Conservation (phyloP, 2,113 vertebrate genomes). For the Gallinago paraguaiae region DNA sequence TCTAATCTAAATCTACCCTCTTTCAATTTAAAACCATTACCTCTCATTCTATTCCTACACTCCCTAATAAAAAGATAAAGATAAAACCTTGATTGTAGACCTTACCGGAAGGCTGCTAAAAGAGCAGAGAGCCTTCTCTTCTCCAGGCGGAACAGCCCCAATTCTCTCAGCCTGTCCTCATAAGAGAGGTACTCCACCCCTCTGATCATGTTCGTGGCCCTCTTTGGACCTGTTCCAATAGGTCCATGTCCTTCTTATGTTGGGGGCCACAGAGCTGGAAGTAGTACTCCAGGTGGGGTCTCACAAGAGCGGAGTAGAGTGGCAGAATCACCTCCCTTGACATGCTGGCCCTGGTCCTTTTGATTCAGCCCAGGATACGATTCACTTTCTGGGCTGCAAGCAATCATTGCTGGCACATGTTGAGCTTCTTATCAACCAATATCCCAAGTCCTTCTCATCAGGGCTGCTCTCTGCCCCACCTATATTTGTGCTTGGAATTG, state of each 20-base stretch:
- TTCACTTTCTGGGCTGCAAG: background rate
- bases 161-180: background rate
- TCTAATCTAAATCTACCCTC: background rate
- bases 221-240: background rate
- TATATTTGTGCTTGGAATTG: background rate
- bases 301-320: background rate
- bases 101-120: background rate
- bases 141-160: background rate
- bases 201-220: background rate
- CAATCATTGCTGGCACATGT: background rate
- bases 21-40: background rate
- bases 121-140: background rate
- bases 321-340: background rate
- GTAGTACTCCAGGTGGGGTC: background rate
- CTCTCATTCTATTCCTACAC: background rate
- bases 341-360: background rate
- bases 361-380: background rate
- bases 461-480: background rate
- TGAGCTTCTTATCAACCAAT: background rate
- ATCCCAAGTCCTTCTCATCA: background rate
- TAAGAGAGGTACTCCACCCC: background rate
- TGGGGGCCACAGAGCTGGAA: background rate
- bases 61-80: background rate
- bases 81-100: background rate
- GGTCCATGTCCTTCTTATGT: background rate